phyloP scores from a whole-genome alignment of 2,113 vertebrate genomes.

The Pachyramphus minor region DNA sequence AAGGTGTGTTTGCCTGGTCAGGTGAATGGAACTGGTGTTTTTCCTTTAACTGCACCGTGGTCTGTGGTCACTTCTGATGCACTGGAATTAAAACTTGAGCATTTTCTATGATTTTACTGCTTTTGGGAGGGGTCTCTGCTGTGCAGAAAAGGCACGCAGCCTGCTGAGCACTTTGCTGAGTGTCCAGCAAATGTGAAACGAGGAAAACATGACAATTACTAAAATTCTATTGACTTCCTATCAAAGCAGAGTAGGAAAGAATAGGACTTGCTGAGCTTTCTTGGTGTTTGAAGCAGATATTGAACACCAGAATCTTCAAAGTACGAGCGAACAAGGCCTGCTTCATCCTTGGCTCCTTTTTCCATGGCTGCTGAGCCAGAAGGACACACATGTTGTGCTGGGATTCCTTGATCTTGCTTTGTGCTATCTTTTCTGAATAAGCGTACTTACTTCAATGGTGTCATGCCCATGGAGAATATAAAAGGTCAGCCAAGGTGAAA shows the following conservation, averaged over 20 bases:
- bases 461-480: neutral
- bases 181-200: neutral
- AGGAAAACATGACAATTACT: neutral
- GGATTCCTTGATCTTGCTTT: neutral
- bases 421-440: neutral
- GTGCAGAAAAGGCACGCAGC: neutral
- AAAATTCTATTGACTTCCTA: neutral
- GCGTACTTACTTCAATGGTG: neutral
- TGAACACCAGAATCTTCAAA: neutral
- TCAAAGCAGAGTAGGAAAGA: neutral
- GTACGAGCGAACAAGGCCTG: accelerated
- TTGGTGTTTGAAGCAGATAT: neutral
- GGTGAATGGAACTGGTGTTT: neutral
- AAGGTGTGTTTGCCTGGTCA: neutral
- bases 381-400: neutral
- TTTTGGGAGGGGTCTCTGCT: neutral
- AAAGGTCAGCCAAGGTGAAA: neutral
- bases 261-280: neutral
- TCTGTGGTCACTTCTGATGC: neutral
- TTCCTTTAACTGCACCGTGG: neutral
- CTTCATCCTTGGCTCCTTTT: neutral
- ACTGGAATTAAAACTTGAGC: neutral
- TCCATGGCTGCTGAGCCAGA: neutral
- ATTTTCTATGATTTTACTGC: neutral
- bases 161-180: neutral